These are phyloP conservation scores for Microtus agrestis DNA, from an alignment of 2,797 vertebrate species.

Conservation along the genomic window DNA sequence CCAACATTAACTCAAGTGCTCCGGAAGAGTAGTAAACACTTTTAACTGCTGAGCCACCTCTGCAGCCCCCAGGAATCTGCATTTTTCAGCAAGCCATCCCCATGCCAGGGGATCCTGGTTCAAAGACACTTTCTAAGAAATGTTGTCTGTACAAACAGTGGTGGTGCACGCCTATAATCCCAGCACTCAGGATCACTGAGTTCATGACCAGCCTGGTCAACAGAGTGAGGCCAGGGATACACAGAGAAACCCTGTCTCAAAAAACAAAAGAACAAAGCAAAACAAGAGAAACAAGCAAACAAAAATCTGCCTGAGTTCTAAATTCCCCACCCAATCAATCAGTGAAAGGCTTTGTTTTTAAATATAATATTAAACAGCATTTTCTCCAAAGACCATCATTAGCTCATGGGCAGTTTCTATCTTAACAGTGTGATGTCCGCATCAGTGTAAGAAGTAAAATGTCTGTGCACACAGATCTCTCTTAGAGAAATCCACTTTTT, in stretches of 20 bases:
- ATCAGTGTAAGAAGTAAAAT: neutral
- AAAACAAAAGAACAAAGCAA: neutral
- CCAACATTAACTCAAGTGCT: neutral
- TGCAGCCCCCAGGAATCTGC: neutral
- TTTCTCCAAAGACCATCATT: constrained; percentile 36
- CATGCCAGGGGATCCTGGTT: neutral
- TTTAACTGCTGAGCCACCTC: neutral
- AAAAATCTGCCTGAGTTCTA: neutral
- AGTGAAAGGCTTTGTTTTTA: neutral
- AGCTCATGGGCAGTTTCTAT: constrained; percentile 14
- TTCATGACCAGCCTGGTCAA: neutral
- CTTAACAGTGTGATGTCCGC: constrained; percentile 20
- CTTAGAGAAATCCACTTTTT: constrained; percentile 24
- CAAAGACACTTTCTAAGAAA: neutral
- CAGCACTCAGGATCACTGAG: neutral
- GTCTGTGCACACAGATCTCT: neutral
- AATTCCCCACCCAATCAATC: neutral
- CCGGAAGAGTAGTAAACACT: neutral
- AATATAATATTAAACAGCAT: neutral
- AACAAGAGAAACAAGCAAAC: neutral
- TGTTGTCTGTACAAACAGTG: neutral
- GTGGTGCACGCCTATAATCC: neutral
- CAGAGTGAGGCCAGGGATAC: neutral
- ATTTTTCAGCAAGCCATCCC: neutral
- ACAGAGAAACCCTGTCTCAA: neutral